Evolutionary conservation across 2,888 invertebrate species (phyloP), one percentile per base, ranked within the genome.

Genomic region (Crocallis elinguaria): DNA sequence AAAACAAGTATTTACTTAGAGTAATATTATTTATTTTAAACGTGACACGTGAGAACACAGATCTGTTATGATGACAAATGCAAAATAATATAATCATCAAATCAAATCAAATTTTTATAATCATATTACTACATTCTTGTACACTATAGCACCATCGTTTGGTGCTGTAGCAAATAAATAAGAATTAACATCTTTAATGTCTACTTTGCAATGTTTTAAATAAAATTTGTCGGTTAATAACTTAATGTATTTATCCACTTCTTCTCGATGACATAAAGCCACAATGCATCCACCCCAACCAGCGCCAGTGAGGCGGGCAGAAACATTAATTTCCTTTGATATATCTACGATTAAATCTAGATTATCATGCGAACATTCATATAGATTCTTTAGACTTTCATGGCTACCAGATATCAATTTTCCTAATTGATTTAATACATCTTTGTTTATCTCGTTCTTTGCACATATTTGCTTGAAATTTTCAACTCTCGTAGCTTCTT

Each of bases 251-350:
- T 92, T 83, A 9, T 93, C 82, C 4, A 95, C 94, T 57, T 93
- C 92, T 38, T 94, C 93, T 49, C 93, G 92, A 0, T 93, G 92
- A 46, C 96, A 94, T 62, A 98, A 87, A 12, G 98, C 97, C 8
- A 99, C 98, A 46, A 96, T 94, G 84, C 99, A 99, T 3, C 99
- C 99, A 27, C 99, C 99, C 99, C 99, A 99, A 92, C 98, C 98
- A 21, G 99, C 99, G 25, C 99, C 99, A 0, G 99, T 99, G 29
- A 99, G 91, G 42, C 99, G 94, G n/a, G 97, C 96, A 32, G 97
- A 96, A n/a, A 95, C 88, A 16, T 93, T 93, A 54, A 93, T 90
- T 41, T 94, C 93, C 55, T 93, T 91, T 6, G 96, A 96, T 73
- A 95, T 84, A 21, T 94, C 92, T 13, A 98, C 97, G 14, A 99